These are phyloP conservation scores for Siderastrea radians DNA, from an alignment of 92 coral and sea anemone genomes.

Conservation along the genomic window DNA sequence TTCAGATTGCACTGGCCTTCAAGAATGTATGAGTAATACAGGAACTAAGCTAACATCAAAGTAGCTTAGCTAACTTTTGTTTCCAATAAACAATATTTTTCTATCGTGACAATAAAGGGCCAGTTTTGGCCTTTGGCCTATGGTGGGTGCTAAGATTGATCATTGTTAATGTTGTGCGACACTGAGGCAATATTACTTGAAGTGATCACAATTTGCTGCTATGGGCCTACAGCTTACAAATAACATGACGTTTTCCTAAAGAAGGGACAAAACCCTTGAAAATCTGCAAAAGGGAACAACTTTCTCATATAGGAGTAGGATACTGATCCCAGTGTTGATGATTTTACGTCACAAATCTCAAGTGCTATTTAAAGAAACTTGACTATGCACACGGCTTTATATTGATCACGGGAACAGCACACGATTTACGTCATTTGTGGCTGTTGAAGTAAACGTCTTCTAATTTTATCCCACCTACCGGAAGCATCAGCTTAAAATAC, in stretches of 20 bases:
- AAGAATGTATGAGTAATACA: not conserved
- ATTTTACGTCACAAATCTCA: not conserved
- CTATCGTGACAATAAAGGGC: not conserved
- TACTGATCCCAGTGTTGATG: not conserved
- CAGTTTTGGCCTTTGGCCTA: not conserved
- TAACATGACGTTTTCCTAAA: too few species aligned
- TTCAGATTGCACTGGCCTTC: not conserved
- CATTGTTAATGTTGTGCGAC: not conserved
- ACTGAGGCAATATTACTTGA: slow-evolving; percentile 1
- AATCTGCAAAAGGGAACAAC: not conserved
- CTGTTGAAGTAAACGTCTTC: not conserved
- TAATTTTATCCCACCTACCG: slow-evolving; percentile 2
- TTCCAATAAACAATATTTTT: not conserved
- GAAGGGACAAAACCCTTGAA: not conserved
- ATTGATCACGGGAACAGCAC: not conserved
- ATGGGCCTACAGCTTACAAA: not conserved
- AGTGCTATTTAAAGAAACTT: slow-evolving; percentile 4
- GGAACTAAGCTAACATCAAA: not conserved
- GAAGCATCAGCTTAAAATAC: not conserved
- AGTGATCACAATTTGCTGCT: not conserved
- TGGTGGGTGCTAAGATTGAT: not conserved
- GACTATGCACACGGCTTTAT: not conserved
- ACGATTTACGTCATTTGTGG: slow-evolving; percentile 33
- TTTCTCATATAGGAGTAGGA: not conserved
- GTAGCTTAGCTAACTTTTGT: not conserved